Evolutionary conservation across 2,888 invertebrate genomes (phyloP), one percentile per base, ranked within the genome.

Genomic region (Hyposoter didymator): DNA sequence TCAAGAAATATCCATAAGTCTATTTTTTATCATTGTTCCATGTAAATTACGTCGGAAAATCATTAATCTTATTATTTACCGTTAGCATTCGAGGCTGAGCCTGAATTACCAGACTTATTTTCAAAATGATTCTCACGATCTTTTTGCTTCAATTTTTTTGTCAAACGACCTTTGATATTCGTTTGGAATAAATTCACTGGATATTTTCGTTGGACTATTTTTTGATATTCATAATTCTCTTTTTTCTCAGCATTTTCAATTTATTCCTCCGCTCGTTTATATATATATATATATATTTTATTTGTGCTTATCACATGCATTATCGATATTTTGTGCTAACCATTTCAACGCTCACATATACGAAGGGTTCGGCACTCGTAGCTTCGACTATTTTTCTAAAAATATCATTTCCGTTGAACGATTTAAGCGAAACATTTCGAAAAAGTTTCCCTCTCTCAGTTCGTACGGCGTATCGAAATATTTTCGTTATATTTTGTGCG

Each of bases 321-420:
- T 70, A 14, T 67, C n/a, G n/a, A 17, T 62, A n/a, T 66, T 66
- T 66, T 39, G 64, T 66, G 64, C 39, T 66, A 66, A 66, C 5
- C 28, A 59, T 28, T 28, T 59, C 22, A 28, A 59, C 59, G 28
- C 14, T 12, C 28, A 59, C 59, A 8, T 12, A 55, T 28, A 28
- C 59, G 59, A 59, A 59, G 59, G 28, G 59, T 59, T 59, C 5
- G 14, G 10, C 28, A 28, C 28, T 28, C 28, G 14, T 59, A 28
- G 12, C 14, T 59, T 14, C 28, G 28, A 28, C 22, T 28, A 28
- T 59, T 59, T 59, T 14, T 59, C 28, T 14, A 59, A 59, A 59
- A 28, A 59, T 59, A 28, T 66, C 35, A 39, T 12, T 39, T 66
- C n/a, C 19, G 32, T 35, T 66, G 17, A 39, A 35, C 39, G n/a